Base-by-base conservation (phyloP, 2,797 vertebrate genomes). In the Onychomys arenicola region DNA sequence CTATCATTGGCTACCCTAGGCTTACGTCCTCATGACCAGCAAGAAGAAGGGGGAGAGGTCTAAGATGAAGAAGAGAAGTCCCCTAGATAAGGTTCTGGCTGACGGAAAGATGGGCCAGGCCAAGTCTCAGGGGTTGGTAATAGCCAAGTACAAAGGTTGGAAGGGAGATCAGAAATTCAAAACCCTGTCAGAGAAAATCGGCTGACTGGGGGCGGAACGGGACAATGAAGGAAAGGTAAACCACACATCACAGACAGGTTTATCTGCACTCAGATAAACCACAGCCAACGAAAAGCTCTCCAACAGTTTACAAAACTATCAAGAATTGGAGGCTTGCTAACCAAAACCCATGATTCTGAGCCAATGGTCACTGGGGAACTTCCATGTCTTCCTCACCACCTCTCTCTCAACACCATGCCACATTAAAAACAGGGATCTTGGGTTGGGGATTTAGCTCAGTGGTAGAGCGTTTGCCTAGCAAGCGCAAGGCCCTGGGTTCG, bases 181-280 rank as follows among this genome's bases (percentile, higher is more conserved):
- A 89, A 32, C 55, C 46, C 14, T 0, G 88, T 73, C 57, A 40
- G 23, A 95, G 67, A 55, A 88, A 96, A 95, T 49, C 37, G 34
- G 37, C 55, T 12, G 75, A 55, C 75, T 43, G 16, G 82, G n/a
- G n/a, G 40, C 73, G 32, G 75, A 86, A 83, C 0, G 37, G 65
- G 78, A 61, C 91, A 67, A 67, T 17, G 59, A 86, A 43, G 10
- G 29, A 63, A 84, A 49, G 69, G 75, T 83, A 95, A 86, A 76
- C 84, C 80, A 71, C 91, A 89, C 52, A 40, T 63, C 87, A 82
- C 92, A 84, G 78, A 71, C 14, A 71, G 81, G 5, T 65, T n/a
- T n/a, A n/a, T n/a, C 73, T 84, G 75, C 59, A 46, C 32, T 46
- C 96, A 95, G 77, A 85, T 17, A 81, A 95, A 84, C 83, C 86